phyloP scores from a whole-genome alignment of 2,113 vertebrate genomes.

The Chauna torquata region DNA sequence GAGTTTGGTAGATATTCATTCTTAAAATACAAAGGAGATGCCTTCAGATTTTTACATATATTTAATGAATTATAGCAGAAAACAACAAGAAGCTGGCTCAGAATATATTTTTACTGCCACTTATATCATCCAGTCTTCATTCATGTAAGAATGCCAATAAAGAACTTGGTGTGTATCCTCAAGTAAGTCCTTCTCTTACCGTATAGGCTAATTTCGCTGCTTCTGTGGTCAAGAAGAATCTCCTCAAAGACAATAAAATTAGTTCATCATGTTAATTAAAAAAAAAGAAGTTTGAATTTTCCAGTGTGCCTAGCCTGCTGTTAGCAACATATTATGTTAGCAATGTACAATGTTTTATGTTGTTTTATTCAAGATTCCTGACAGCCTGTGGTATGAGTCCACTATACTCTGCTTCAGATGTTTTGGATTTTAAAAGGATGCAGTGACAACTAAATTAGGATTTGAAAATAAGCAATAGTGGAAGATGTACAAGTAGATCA shows the following conservation, averaged over 20 bases:
- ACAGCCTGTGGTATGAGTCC: neutral
- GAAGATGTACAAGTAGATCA: neutral
- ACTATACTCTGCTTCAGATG: neutral
- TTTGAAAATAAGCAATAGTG: neutral
- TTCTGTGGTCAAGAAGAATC: neutral
- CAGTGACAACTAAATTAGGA: neutral
- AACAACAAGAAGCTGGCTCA: neutral
- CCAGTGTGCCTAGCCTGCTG: neutral
- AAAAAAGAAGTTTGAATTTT: neutral
- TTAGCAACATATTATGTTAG: neutral
- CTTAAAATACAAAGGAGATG: neutral
- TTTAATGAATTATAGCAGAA: neutral
- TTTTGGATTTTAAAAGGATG: neutral
- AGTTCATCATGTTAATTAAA: neutral
- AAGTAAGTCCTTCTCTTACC: neutral
- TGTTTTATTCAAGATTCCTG: neutral
- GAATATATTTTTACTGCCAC: neutral
- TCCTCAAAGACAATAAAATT: neutral
- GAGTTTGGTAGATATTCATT: neutral
- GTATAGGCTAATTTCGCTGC: rapidly evolving
- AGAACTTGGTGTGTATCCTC: neutral
- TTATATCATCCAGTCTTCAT: neutral
- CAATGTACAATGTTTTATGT: no score
- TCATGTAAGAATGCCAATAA: neutral
- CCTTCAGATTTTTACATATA: neutral